phyloP scores from a whole-genome alignment of 2,113 vertebrate genomes.

The Callopanchax toddi region DNA sequence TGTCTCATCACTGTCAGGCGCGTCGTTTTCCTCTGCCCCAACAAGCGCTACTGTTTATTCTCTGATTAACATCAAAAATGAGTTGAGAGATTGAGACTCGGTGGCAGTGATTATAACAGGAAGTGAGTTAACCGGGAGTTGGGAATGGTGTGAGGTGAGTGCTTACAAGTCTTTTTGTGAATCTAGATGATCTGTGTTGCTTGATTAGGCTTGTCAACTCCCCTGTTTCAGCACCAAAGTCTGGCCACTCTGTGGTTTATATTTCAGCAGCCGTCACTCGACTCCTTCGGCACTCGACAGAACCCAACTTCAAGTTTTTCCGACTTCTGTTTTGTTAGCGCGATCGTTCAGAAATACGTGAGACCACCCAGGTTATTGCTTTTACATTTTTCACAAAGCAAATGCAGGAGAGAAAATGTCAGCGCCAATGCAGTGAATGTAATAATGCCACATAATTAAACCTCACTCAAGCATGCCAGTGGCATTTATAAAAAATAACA shows the following conservation, averaged over 20 bases:
- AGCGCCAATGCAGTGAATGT: constrained; percentile 39
- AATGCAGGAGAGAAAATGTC: constrained; percentile 55
- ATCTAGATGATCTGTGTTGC: constrained; percentile 36
- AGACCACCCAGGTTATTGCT: constrained; percentile 2
- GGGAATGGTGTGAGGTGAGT: constrained; percentile 11
- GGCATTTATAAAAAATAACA: constrained; percentile 71
- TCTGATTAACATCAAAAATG: constrained; percentile 64
- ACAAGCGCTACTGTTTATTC: constrained; percentile 48
- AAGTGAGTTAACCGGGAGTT: constrained; percentile 30
- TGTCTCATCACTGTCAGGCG: constrained; percentile 52
- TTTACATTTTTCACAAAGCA: constrained; percentile 32
- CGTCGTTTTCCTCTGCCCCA: constrained; percentile 15
- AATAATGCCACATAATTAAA: constrained; percentile 59
- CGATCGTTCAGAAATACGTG: constrained; percentile 11
- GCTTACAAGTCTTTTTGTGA: constrained; percentile 9
- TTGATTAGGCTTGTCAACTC: constrained; percentile 46
- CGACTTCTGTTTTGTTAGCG: constrained; percentile 4
- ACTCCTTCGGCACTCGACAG: constrained; percentile 4
- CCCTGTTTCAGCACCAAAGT: constrained; percentile 35
- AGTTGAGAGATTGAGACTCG: constrained; percentile 26
- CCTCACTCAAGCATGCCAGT: constrained; percentile 68
- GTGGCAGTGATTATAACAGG: constrained; percentile 35
- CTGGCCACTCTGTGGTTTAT: constrained; percentile 22
- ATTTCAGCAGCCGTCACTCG: constrained; percentile 43
- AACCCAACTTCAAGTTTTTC: constrained; percentile 12